Percentiles rank a stretch among this genome's conserved stretches.
Evolutionary conservation across 2,797 vertebrate genomes (phyloP).

Genomic region (Silurus aristotelis): DNA sequence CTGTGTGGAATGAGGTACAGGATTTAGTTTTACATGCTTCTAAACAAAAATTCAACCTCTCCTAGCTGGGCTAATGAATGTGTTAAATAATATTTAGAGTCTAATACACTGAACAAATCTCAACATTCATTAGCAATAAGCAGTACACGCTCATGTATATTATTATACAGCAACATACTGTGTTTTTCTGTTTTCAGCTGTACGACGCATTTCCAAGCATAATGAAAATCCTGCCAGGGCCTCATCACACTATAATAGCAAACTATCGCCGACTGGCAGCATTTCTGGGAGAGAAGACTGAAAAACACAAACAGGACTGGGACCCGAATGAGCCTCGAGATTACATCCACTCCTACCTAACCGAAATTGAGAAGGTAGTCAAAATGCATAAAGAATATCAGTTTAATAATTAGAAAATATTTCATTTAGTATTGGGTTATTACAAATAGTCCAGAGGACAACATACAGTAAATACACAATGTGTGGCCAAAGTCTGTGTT

Average conservation of each 20-base stretch:
- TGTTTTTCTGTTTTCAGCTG: conserved; percentile 30
- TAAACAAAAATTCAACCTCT: not conserved
- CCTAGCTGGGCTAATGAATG: not conserved
- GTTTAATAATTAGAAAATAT: not conserved
- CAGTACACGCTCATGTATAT: not conserved
- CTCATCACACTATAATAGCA: conserved; percentile 64
- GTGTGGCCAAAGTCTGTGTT: not conserved
- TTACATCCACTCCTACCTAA: conserved; percentile 72
- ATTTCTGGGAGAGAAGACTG: conserved; percentile 54
- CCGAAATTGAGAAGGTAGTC: conserved; percentile 59
- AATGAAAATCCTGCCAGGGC: conserved; percentile 67
- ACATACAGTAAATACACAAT: not conserved
- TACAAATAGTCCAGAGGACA: not conserved
- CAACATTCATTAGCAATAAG: not conserved
- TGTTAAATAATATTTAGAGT: not conserved
- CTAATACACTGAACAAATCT: not conserved
- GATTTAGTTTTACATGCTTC: not conserved
- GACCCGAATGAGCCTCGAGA: conserved; percentile 63
- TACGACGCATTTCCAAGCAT: conserved; percentile 61
- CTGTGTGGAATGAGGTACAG: conserved; percentile 49
- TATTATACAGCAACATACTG: not conserved
- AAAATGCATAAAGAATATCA: not conserved
- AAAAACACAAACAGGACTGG: conserved; percentile 68
- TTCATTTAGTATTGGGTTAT: not conserved
- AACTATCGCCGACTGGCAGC: conserved; percentile 51